Base-by-base conservation (phyloP, 1,140 invertebrate genomes). In the Papilio polytes region DNA sequence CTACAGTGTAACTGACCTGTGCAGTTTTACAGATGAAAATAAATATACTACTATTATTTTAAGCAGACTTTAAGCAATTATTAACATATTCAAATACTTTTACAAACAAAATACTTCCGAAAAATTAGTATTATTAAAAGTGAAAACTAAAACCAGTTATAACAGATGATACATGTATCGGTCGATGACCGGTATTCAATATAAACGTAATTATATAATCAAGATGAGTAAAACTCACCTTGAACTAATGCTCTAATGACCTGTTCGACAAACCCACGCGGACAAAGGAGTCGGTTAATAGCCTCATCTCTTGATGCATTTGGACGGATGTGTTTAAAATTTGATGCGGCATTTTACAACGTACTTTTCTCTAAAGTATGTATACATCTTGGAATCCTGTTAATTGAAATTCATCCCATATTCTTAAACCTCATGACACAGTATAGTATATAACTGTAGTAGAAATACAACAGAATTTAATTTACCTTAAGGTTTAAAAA, bases 161-260 rank as follows among this genome's bases (percentile, higher is more conserved):
- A n/a, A 18, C 20, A 26, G 13, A 10, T 76, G 26, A 22, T 0
- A 20, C 44, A 0, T 22, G 44, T 51, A 76, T 18, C 48, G 74
- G 44, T 53, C 44, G 22, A 46, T 74, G 78, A 81, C 81, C 81
- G 78, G 13, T 66, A 77, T 15, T 48, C 48, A 63, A 83, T 74
- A 53, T 48, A 82, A 70, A 70, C 63, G 63, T 80, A 56, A 73
- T 80, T 78, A 83, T 78, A 80, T 83, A 78, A 83, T 80, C 81
- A 81, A 81, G 76, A 84, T 84, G 80, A 83, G 80, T 85, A 82
- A 83, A 82, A 81, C 53, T 84, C 53, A 88, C 89, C 90, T 89
- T 91, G 90, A 90, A 90, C 89, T 86, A 82, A 74, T 81, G 80
- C 70, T 82, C 82, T 79, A 86, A 81, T 83, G 81, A 85, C 83